A percentile compares a stretch with the other conserved stretches of the same genome.
These are phyloP conservation scores for Pangasius larnaudii DNA, from an alignment of 2,797 vertebrate species.

Conservation along the genomic window DNA sequence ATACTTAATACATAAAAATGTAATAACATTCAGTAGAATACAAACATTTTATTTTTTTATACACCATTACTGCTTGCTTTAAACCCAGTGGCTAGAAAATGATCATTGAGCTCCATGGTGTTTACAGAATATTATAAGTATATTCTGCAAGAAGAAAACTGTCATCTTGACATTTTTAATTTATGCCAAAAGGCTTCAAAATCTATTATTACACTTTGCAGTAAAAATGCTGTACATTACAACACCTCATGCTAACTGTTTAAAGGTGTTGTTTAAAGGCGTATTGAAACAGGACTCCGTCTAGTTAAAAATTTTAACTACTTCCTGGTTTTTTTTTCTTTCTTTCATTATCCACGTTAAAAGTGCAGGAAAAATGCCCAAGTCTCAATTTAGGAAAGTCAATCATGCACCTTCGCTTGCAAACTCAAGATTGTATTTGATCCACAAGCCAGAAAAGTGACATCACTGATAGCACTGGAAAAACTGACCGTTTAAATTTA, in stretches of 20 bases:
- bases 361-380: not conserved
- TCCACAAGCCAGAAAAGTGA: not conserved
- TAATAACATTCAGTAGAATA: not conserved
- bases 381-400: not conserved
- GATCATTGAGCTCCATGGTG: not conserved
- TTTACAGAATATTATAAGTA: not conserved
- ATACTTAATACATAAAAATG: not conserved
- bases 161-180: not conserved
- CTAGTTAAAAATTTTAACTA: not conserved
- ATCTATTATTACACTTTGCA: not conserved
- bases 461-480: constrained; percentile 25
- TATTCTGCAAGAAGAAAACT: not conserved
- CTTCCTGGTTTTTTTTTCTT: not conserved
- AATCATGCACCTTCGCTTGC: not conserved
- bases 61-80: not conserved
- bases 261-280: not conserved
- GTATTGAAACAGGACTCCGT: not conserved
- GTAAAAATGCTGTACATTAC: not conserved
- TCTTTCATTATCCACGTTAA: not conserved
- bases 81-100: not conserved
- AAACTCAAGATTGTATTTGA: not conserved
- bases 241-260: not conserved
- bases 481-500: constrained; percentile 14
- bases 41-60: not conserved
- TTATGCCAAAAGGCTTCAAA: not conserved